These are phyloP conservation scores for Neoscelio sp. DNA, from an alignment of 2,888 invertebrate species.

Conservation along the genomic window DNA sequence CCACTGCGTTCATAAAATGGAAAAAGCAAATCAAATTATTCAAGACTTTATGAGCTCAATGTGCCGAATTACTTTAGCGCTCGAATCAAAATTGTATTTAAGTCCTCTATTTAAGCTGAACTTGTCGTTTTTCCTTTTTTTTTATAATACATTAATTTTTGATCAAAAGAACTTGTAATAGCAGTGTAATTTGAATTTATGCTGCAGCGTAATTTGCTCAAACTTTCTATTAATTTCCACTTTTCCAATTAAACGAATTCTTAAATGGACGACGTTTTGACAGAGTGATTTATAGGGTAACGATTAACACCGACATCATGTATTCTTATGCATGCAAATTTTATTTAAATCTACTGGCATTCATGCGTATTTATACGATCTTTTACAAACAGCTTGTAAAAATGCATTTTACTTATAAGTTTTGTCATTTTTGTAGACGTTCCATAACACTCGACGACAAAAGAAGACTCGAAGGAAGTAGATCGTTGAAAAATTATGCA, in stretches of 20 bases:
- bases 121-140: no score
- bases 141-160: no score
- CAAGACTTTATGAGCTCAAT: no score
- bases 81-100: conserved; percentile 23
- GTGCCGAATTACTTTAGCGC: no score
- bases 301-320: conserved; percentile 35
- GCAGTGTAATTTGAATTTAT: conserved; percentile 11
- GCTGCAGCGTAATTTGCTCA: conserved; percentile 29
- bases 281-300: conserved; percentile 36
- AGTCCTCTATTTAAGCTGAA: no score
- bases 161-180: neutral
- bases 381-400: conserved; percentile 8
- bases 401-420: no score
- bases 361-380: conserved; percentile 16
- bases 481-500: no score
- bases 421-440: neutral
- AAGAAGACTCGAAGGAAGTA: no score
- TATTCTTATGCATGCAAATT: conserved; percentile 31
- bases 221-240: conserved; percentile 22
- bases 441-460: no score
- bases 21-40: no score
- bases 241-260: conserved; percentile 31
- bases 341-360: neutral
- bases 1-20: no score
- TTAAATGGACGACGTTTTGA: conserved; percentile 9